Conservation (phyloP, 2,797 vertebrate species). For the Dromococcyx pavoninus region DNA sequence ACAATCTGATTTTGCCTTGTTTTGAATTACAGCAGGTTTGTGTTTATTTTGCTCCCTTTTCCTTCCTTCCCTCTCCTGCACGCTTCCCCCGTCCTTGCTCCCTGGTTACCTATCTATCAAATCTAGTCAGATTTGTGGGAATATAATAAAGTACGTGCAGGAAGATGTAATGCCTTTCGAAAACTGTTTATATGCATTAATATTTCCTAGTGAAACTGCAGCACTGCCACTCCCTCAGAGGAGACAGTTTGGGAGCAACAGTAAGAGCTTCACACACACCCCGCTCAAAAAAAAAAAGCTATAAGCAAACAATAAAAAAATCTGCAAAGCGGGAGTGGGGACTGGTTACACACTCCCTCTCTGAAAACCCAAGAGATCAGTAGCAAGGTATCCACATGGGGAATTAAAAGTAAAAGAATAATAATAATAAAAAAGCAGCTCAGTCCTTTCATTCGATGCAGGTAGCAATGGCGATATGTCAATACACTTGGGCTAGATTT, state of each 20-base stretch:
- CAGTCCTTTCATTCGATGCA: neutral
- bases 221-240: slow-evolving; percentile 11
- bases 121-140: slow-evolving; percentile 63
- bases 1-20: slow-evolving; percentile 74
- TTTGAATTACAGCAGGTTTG: slow-evolving; percentile 72
- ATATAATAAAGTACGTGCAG: slow-evolving; percentile 66
- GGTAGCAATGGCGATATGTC: neutral
- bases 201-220: slow-evolving; percentile 62
- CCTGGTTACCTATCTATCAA: slow-evolving; percentile 65
- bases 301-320: neutral
- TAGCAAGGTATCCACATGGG: neutral
- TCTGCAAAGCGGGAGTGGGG: neutral
- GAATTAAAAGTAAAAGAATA: neutral
- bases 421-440: neutral
- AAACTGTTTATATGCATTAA: slow-evolving; percentile 67
- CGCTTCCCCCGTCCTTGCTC: neutral
- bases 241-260: neutral
- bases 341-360: neutral
- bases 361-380: neutral
- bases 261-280: neutral
- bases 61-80: slow-evolving; percentile 22
- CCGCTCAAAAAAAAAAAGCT: neutral
- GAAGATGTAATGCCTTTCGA: slow-evolving; percentile 64
- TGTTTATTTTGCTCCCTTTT: slow-evolving; percentile 44
- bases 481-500: neutral